phyloP scores from a whole-genome alignment of 2,797 vertebrate species.

The Pelochelys cantorii region DNA sequence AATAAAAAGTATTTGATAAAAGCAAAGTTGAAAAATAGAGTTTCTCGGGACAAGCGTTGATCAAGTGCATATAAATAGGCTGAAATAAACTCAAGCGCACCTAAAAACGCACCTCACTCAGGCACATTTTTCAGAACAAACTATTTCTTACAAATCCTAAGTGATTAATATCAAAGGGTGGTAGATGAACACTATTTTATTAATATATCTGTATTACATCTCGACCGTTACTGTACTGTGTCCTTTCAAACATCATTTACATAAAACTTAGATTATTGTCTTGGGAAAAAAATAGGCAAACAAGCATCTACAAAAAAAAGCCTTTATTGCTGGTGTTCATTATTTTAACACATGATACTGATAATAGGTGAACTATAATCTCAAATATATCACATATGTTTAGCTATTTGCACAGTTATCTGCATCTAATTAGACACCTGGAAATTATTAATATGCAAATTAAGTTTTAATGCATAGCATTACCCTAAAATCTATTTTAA shows the following conservation, averaged over 20 bases:
- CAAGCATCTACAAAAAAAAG: conserved; percentile 22
- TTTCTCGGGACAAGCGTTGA: conserved; percentile 15
- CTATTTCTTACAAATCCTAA: conserved; percentile 37
- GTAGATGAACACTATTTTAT: conserved; percentile 47
- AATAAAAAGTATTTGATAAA: conserved; percentile 24
- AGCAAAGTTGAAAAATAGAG: conserved; percentile 17
- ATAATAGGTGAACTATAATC: conserved; percentile 46
- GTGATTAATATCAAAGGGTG: conserved; percentile 63
- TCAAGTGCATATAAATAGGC: conserved; percentile 22
- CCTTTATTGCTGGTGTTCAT: background rate
- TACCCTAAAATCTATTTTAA: conserved; percentile 48
- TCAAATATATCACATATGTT: conserved; percentile 45
- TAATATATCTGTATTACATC: conserved; percentile 50
- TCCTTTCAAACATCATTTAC: conserved; percentile 41
- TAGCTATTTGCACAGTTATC: conserved; percentile 25
- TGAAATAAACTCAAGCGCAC: conserved; percentile 43
- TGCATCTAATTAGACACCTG: conserved; percentile 56
- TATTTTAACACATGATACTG: conserved; percentile 26
- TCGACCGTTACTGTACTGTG: conserved; percentile 28
- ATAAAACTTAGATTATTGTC: conserved; percentile 54
- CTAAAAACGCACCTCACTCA: background rate
- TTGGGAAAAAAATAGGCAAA: conserved; percentile 14
- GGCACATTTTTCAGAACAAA: conserved; percentile 34
- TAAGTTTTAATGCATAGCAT: conserved; percentile 7
- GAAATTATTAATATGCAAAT: conserved; percentile 56